Percentiles rank a stretch among this genome's conserved stretches.
Evolutionary conservation across 2,797 vertebrate genomes (phyloP).

Genomic region (Microcaecilia unicolor): DNA sequence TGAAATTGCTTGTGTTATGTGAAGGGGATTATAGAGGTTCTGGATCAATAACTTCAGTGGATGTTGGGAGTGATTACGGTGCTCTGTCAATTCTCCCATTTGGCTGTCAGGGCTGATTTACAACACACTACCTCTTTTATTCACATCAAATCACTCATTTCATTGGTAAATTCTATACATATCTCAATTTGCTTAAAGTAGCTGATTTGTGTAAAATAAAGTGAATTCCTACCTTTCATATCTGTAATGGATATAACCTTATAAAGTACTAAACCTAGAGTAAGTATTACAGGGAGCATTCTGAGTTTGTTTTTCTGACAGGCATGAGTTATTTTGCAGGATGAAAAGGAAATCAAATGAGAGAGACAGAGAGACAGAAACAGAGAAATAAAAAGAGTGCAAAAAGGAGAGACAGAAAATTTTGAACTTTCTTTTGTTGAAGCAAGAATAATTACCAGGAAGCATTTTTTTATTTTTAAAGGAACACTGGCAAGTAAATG

Average conservation of each 20-base stretch:
- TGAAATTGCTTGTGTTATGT: constrained; percentile 92
- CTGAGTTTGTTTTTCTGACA: constrained; percentile 15
- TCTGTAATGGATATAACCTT: constrained; percentile 60
- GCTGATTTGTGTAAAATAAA: constrained; percentile 74
- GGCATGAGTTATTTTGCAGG: background rate
- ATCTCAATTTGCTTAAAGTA: constrained; percentile 78
- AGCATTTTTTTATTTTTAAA: background rate
- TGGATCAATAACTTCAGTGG: constrained; percentile 94
- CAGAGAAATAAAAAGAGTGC: no score
- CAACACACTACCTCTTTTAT: constrained; percentile 67
- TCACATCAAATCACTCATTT: constrained; percentile 77
- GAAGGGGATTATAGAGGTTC: constrained; percentile 87
- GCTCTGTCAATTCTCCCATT: constrained; percentile 86
- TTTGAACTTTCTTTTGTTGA: no score
- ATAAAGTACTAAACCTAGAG: constrained; percentile 44
- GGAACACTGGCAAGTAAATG: background rate
- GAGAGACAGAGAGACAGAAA: no score
- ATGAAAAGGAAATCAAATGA: constrained; percentile 13
- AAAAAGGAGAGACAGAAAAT: no score
- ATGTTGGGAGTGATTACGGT: constrained; percentile 85
- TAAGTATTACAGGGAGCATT: constrained; percentile 9
- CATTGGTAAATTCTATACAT: constrained; percentile 72
- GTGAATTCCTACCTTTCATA: constrained; percentile 64
- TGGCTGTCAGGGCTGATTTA: constrained; percentile 75
- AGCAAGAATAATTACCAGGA: no score